Conservation (phyloP, 2,113 vertebrate species). For the Archilochus colubris region DNA sequence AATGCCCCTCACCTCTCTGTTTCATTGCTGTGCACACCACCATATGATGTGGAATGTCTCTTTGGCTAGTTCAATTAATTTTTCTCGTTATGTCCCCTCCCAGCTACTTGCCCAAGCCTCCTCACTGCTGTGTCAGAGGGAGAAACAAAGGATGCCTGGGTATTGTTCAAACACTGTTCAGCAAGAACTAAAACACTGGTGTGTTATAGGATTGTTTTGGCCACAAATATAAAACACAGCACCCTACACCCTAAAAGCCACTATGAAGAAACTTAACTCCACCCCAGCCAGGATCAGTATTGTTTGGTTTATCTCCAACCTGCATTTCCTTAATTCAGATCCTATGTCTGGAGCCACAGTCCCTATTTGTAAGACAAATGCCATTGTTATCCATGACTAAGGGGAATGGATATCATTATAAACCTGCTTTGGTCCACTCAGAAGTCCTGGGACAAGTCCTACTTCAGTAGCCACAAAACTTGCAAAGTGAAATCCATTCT, state of each 20-base stretch:
- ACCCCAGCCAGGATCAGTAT: neutral
- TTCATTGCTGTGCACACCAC: fast-evolving
- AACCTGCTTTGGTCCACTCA: neutral
- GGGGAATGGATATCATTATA: fast-evolving
- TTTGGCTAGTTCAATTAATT: neutral
- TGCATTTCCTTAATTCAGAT: neutral
- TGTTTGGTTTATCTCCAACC: neutral
- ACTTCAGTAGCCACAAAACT: neutral
- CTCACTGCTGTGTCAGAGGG: neutral
- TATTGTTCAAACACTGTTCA: neutral
- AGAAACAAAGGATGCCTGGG: neutral
- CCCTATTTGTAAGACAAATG: neutral
- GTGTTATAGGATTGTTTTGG: neutral
- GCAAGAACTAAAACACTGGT: neutral
- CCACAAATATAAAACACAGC: neutral
- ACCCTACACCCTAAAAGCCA: neutral
- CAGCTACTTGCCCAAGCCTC: neutral
- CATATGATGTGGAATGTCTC: neutral
- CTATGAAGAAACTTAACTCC: neutral
- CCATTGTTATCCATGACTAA: neutral
- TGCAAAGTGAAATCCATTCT: neutral
- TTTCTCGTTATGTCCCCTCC: neutral
- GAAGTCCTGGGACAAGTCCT: neutral
- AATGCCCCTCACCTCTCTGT: neutral
- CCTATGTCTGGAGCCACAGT: neutral